Evolutionary conservation across 2,888 invertebrate genomes (phyloP), one percentile per base, ranked within the genome.

Genomic region (Amphipoea oculea): DNA sequence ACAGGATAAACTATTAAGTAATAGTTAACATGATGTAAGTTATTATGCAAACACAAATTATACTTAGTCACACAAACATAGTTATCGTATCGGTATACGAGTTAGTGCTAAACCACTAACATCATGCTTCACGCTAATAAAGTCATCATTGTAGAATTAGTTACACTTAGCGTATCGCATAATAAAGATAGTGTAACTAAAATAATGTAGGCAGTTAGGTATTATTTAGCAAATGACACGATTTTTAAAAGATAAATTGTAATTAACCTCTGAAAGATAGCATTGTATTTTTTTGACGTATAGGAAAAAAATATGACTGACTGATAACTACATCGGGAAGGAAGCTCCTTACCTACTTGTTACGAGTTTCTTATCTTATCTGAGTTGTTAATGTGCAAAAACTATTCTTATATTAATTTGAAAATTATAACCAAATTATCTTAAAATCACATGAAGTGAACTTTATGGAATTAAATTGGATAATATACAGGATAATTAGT

Each of bases 31-130:
- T 84, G 68, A n/a, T 69, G n/a, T 72, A 73, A 82, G 23, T 45
- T 71, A 74, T 71, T 74, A 74, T 57, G 67, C 40, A 74, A 70
- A 85, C 81, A 84, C 40, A 73, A 69, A 57, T 66, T 57, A 51
- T 69, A 36, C 7, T 60, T 51, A 54, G 54, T 62, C 6, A 62
- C 69, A 84, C 40, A 20, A 65, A 67, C 45, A n/a, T 60, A 40
- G 66, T 65, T 60, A 73, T 40, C 67, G n/a, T 67, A 48, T 36
- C 7, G 36, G 23, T 57, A 71, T 11, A 72, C 14, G 0, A 54
- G 62, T 62, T 54, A 42, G 48, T n/a, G 66, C 9, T 66, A 57
- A 75, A 29, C 14, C 40, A 60, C 14, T 29, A 69, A 57, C 76
- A 51, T 14, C 62, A 29, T 14, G 14, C 14, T 62, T 62, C 62